Conservation (phyloP, 2,888 invertebrate genomes). For the Netelia melanura region DNA sequence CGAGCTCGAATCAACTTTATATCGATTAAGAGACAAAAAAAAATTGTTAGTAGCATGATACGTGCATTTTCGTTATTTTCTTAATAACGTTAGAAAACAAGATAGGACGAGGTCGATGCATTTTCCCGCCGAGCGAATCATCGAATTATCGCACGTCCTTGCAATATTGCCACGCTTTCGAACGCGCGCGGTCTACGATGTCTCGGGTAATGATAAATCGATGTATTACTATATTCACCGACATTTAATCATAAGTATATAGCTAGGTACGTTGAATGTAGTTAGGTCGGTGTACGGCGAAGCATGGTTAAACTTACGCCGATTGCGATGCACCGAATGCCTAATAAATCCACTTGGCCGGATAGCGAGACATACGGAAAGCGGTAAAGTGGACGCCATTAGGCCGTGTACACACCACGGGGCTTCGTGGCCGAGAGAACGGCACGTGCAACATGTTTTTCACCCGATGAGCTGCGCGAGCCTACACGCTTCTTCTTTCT, state of each 20-base stretch:
- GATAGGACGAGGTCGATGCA: neutral
- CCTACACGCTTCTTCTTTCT: slow-evolving; percentile 29
- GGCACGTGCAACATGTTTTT: slow-evolving; percentile 57
- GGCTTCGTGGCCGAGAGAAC: slow-evolving; percentile 46
- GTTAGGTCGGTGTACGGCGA: neutral
- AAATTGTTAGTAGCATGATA: too few relatives aligned
- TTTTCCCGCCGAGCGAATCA: neutral
- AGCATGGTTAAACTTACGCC: slow-evolving; percentile 18
- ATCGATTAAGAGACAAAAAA: too few relatives aligned
- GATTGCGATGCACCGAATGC: slow-evolving; percentile 41
- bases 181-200: neutral
- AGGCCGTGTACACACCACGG: slow-evolving; percentile 68
- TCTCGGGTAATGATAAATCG: neutral
- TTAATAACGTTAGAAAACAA: too few relatives aligned
- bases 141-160: slow-evolving; percentile 14
- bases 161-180: neutral
- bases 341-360: slow-evolving; percentile 56
- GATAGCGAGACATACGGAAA: slow-evolving; percentile 70
- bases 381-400: slow-evolving; percentile 74
- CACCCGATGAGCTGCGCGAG: slow-evolving; percentile 37
- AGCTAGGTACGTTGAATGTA: neutral
- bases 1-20: slow-evolving; percentile 26
- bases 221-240: neutral
- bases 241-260: neutral
- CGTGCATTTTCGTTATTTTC: too few relatives aligned